Evolutionary conservation across 2,797 vertebrate species (phyloP).

Genomic region (Characodon lateralis): DNA sequence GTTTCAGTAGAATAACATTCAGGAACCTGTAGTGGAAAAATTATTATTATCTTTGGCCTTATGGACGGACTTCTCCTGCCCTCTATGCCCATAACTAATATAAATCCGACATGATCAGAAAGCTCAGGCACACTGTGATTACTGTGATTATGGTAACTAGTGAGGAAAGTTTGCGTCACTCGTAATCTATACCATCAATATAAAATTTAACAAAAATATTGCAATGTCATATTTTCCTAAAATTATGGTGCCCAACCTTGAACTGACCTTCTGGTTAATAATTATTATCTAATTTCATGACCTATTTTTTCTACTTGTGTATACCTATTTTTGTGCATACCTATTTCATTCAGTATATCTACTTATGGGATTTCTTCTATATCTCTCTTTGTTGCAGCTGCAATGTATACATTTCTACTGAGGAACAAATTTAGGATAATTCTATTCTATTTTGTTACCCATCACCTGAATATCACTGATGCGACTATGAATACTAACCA

Average conservation of each 20-base stretch:
- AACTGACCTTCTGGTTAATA: background rate
- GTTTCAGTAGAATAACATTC: too few species aligned
- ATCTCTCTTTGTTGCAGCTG: background rate
- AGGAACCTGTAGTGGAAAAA: too few species aligned
- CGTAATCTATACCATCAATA: background rate
- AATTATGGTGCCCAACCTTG: background rate
- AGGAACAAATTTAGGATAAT: background rate
- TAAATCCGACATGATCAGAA: too few species aligned
- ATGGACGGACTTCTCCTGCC: too few species aligned
- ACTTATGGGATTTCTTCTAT: background rate
- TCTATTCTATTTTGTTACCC: background rate
- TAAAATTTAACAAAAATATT: background rate
- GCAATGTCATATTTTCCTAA: background rate
- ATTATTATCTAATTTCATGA: background rate
- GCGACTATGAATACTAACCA: background rate
- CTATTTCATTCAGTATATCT: background rate
- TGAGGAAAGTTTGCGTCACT: too few species aligned
- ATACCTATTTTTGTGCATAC: background rate
- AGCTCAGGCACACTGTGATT: too few species aligned
- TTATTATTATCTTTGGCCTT: too few species aligned
- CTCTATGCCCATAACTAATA: too few species aligned
- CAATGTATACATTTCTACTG: background rate
- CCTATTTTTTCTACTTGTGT: background rate
- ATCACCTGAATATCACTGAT: background rate
- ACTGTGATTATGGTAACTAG: too few species aligned